phyloP scores from a whole-genome alignment of 1,140 invertebrate genomes.

The Drosophila eugracilis region DNA sequence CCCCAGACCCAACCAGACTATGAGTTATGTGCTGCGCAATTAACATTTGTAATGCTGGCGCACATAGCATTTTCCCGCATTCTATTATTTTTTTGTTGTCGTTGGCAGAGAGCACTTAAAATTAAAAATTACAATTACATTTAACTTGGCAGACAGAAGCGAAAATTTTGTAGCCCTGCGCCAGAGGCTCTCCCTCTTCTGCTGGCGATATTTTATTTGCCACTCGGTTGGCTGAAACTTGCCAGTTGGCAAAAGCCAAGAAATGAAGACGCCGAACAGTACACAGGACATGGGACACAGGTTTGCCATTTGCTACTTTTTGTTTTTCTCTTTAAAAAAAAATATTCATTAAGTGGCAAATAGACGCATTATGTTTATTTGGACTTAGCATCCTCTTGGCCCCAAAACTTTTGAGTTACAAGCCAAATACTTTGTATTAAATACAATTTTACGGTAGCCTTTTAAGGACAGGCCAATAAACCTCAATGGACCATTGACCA shows the following conservation, averaged over 20 bases:
- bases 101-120: slow-evolving; percentile 76
- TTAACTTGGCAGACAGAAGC: slow-evolving; percentile 69
- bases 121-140: slow-evolving; percentile 83
- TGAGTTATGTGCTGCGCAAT: slow-evolving; percentile 81
- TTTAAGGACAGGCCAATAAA: slow-evolving; percentile 40
- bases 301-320: slow-evolving; percentile 66
- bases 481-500: slow-evolving; percentile 38
- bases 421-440: slow-evolving; percentile 40
- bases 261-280: slow-evolving; percentile 49
- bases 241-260: slow-evolving; percentile 60
- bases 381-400: slow-evolving; percentile 8
- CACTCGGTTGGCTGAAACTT: slow-evolving; percentile 54
- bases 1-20: slow-evolving; percentile 15
- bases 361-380: slow-evolving; percentile 75
- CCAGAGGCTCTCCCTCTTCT: slow-evolving; percentile 33
- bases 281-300: slow-evolving; percentile 70
- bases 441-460: slow-evolving; percentile 18
- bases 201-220: slow-evolving; percentile 70
- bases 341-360: slow-evolving; percentile 80
- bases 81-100: slow-evolving; percentile 27
- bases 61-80: slow-evolving; percentile 65
- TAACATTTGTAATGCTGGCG: slow-evolving; percentile 80
- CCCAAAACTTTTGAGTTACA: slow-evolving; percentile 40
- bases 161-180: slow-evolving; percentile 52
- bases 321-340: slow-evolving; percentile 16